Evolutionary conservation across 2,113 vertebrate genomes (phyloP).

Genomic region (Cebus imitator): DNA sequence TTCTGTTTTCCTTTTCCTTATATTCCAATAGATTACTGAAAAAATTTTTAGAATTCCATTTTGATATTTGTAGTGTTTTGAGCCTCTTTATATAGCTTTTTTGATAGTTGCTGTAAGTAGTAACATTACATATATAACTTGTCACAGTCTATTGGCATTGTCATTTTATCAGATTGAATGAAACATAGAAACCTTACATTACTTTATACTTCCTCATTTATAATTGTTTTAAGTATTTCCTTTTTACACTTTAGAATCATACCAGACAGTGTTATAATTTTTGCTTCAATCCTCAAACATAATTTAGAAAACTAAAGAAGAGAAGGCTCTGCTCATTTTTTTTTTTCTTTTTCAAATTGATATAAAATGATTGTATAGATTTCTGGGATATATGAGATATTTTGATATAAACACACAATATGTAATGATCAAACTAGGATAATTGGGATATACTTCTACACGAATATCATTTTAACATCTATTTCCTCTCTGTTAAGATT

Average conservation of each 20-base stretch:
- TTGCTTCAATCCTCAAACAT: not conserved
- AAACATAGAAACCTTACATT: not conserved
- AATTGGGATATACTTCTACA: not conserved
- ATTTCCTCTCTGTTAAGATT: not conserved
- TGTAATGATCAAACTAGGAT: not conserved
- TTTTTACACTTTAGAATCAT: not conserved
- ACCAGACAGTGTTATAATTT: not conserved
- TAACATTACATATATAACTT: not conserved
- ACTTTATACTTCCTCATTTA: not conserved
- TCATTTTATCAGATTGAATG: not conserved
- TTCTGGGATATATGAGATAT: not conserved
- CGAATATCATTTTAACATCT: not conserved
- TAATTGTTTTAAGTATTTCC: not conserved
- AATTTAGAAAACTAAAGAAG: not conserved
- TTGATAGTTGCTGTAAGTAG: not conserved
- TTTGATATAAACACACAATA: not conserved
- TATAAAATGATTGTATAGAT: not conserved
- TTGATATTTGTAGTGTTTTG: not conserved
- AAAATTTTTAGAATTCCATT: not conserved
- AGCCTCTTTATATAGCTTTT: not conserved
- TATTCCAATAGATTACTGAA: not conserved
- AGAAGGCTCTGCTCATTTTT: not conserved
- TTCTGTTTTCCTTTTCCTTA: not conserved
- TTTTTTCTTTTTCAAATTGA: not conserved
- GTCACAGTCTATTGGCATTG: not conserved